Evolutionary conservation across 64 coral and sea anemone genomes (phyloP).

Genomic region (Trachythela sp.): DNA sequence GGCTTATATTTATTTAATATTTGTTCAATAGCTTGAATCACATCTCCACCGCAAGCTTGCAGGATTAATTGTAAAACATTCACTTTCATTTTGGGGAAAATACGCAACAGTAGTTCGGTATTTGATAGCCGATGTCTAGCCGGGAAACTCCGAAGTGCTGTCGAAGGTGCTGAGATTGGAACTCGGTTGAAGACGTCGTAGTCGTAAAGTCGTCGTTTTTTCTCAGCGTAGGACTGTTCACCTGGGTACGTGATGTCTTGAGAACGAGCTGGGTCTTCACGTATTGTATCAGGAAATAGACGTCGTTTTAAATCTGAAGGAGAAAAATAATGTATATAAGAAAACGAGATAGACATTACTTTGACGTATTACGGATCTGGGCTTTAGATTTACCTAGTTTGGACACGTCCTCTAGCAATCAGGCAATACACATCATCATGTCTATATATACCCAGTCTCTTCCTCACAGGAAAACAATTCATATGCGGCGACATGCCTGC

Average conservation of each 20-base stretch:
- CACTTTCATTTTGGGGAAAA: conserved; percentile 20
- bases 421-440: too few species aligned
- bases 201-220: conserved; percentile 1
- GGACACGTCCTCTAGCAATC: too few species aligned
- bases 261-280: not conserved
- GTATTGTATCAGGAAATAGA: not conserved
- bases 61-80: conserved; percentile 11
- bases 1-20: conserved; percentile 14
- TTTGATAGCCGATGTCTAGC: not conserved
- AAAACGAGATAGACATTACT: not conserved
- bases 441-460: too few species aligned
- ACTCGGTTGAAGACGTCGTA: conserved; percentile 10
- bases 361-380: too few species aligned
- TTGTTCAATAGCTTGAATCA: conserved; percentile 21
- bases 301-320: not conserved
- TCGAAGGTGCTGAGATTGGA: not conserved
- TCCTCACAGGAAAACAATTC: too few species aligned
- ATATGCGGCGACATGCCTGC: too few species aligned
- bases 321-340: not conserved
- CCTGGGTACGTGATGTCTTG: not conserved
- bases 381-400: too few species aligned
- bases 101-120: conserved; percentile 10
- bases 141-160: not conserved
- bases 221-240: not conserved
- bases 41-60: conserved; percentile 12